Conservation (phyloP, 2,113 vertebrate genomes). For the Dryoscopus gambensis region DNA sequence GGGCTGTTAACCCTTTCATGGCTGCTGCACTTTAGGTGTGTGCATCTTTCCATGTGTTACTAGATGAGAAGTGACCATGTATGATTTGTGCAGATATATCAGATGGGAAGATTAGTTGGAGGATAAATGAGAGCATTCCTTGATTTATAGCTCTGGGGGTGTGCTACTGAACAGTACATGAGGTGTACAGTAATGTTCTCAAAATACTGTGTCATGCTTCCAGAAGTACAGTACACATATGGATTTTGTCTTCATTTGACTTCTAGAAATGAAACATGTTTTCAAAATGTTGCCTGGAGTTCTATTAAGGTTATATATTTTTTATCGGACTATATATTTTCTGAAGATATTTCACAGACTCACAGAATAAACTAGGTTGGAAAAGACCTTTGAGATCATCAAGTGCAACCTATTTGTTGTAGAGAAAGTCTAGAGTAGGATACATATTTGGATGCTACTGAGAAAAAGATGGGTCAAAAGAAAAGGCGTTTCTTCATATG, state of each 20-base stretch:
- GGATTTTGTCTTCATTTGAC: background rate
- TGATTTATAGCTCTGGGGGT: background rate
- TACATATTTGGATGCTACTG: background rate
- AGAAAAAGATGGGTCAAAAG: background rate
- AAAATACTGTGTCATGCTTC: background rate
- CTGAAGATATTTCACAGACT: background rate
- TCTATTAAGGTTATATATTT: background rate
- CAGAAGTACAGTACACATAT: background rate
- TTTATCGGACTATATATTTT: background rate
- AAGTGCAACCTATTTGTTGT: background rate
- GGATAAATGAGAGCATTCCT: background rate
- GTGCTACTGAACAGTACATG: background rate
- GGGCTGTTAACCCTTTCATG: constrained; percentile 2
- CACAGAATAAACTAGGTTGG: background rate
- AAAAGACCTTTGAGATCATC: background rate
- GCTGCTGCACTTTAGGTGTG: background rate
- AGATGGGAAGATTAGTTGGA: background rate
- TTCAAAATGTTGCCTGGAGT: background rate
- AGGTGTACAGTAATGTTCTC: background rate
- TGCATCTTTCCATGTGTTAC: background rate
- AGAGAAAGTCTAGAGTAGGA: background rate
- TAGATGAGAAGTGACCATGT: background rate
- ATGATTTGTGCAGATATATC: background rate
- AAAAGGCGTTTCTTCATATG: background rate
- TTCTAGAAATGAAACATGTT: background rate